These are phyloP conservation scores for Sussaba pulchella DNA, from an alignment of 2,888 invertebrate species.

Conservation along the genomic window DNA sequence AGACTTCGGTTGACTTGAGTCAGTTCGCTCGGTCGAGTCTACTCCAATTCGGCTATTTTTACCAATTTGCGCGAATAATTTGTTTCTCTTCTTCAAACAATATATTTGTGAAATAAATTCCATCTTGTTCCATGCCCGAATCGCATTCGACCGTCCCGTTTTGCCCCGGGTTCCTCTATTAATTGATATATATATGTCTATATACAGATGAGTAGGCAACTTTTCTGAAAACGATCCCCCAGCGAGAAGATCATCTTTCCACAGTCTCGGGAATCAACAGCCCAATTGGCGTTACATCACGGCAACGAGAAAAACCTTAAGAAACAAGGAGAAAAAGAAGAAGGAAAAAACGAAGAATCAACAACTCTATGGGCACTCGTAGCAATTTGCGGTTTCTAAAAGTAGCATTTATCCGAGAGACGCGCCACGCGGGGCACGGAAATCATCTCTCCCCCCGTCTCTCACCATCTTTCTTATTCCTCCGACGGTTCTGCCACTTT, in stretches of 20 bases:
- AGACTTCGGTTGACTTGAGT: too few species aligned
- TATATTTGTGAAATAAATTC: too few species aligned
- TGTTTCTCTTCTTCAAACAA: too few species aligned
- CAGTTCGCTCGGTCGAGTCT: too few species aligned
- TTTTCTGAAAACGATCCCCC: conserved; percentile 2
- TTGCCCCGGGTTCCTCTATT: too few species aligned
- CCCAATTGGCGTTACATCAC: conserved; percentile 37
- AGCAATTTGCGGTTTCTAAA: conserved; percentile 69
- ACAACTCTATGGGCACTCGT: conserved; percentile 39
- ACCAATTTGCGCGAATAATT: not conserved
- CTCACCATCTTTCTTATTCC: not conserved
- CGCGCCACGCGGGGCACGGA: conserved; percentile 36
- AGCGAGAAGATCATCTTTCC: conserved; percentile 20
- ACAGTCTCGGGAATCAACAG: conserved; percentile 1
- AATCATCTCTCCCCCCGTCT: conserved; percentile 33
- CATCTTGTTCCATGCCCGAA: too few species aligned
- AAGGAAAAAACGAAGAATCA: conserved; percentile 13
- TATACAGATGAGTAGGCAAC: too few species aligned
- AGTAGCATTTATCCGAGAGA: conserved; percentile 65
- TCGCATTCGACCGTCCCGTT: too few species aligned
- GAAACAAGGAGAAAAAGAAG: conserved; percentile 5
- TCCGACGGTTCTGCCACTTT: not conserved
- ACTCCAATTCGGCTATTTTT: not conserved
- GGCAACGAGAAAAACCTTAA: not conserved
- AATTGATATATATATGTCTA: not conserved